These are phyloP conservation scores for Polietes domitor DNA, from an alignment of 2,888 invertebrate species.

Conservation along the genomic window DNA sequence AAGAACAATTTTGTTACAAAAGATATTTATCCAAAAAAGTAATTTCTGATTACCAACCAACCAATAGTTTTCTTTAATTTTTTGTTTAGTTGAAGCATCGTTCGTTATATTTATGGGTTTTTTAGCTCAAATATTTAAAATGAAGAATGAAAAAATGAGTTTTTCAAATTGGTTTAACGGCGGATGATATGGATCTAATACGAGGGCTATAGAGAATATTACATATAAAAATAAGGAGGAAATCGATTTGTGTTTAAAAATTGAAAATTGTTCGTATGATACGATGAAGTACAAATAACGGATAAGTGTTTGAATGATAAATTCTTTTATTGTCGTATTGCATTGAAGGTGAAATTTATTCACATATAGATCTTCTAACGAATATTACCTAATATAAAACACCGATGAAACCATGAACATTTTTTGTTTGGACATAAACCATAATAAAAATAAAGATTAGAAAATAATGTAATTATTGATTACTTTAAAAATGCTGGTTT, in stretches of 20 bases:
- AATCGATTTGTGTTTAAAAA: not conserved
- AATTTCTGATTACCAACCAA: slow-evolving; percentile 20
- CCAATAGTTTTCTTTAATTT: not conserved
- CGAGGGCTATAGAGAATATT: not conserved
- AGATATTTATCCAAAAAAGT: slow-evolving; percentile 18
- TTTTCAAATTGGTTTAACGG: not conserved
- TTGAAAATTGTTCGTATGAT: too few relatives aligned
- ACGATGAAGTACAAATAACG: too few relatives aligned
- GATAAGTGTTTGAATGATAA: too few relatives aligned
- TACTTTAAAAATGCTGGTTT: too few relatives aligned
- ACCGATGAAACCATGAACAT: too few relatives aligned
- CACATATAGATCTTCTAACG: too few relatives aligned
- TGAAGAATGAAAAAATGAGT: not conserved
- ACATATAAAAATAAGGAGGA: not conserved
- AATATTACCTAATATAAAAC: too few relatives aligned
- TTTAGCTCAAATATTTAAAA: slow-evolving; percentile 6
- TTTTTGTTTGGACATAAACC: too few relatives aligned
- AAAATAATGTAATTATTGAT: too few relatives aligned
- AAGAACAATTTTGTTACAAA: slow-evolving; percentile 47
- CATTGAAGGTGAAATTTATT: too few relatives aligned
- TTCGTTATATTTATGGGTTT: slow-evolving; percentile 3
- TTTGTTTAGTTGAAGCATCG: slow-evolving; percentile 7
- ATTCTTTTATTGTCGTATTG: too few relatives aligned
- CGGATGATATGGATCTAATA: not conserved
- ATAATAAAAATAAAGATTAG: too few relatives aligned